Evolutionary conservation across 2,888 invertebrate species (phyloP).

Genomic region (Scaptomyza reducta): DNA sequence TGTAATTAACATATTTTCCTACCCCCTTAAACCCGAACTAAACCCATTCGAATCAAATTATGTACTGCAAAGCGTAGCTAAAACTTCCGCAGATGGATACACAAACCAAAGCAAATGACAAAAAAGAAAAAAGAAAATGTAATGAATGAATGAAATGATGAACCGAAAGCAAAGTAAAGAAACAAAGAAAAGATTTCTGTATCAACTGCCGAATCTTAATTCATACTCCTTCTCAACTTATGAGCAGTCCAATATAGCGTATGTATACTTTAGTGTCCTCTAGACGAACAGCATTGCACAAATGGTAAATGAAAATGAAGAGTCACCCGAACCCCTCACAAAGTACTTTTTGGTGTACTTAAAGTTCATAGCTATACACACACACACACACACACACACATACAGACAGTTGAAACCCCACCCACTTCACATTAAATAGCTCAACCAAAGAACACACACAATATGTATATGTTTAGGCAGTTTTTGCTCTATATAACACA

Average conservation of each 20-base stretch:
- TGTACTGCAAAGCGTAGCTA: constrained; percentile 57
- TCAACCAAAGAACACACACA: constrained; percentile 23
- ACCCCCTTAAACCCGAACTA: constrained; percentile 6
- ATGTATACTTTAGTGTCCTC: constrained; percentile 21
- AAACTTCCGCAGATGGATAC: constrained; percentile 56
- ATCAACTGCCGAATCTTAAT: constrained; percentile 84
- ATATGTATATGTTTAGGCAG: constrained; percentile 12
- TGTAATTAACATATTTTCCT: constrained; percentile 46
- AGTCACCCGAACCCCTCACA: neutral
- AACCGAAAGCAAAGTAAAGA: constrained; percentile 34
- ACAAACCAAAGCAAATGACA: constrained; percentile 53
- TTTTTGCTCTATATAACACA: constrained; percentile 62
- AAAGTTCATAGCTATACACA: constrained; percentile 22
- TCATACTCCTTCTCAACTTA: constrained; percentile 83
- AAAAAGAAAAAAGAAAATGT: constrained; percentile 34
- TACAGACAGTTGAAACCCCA: constrained; percentile 19
- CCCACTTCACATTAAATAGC: constrained; percentile 31
- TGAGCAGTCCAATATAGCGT: constrained; percentile 69
- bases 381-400: constrained; percentile 15
- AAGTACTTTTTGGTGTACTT: constrained; percentile 36
- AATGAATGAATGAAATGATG: constrained; percentile 11
- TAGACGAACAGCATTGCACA: constrained; percentile 7
- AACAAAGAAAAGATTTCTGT: constrained; percentile 78
- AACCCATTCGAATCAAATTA: constrained; percentile 23
- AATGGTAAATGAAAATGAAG: constrained; percentile 2